Evolutionary conservation across 2,888 invertebrate species (phyloP), one percentile per base, ranked within the genome.

Genomic region (Octodonta nipae): DNA sequence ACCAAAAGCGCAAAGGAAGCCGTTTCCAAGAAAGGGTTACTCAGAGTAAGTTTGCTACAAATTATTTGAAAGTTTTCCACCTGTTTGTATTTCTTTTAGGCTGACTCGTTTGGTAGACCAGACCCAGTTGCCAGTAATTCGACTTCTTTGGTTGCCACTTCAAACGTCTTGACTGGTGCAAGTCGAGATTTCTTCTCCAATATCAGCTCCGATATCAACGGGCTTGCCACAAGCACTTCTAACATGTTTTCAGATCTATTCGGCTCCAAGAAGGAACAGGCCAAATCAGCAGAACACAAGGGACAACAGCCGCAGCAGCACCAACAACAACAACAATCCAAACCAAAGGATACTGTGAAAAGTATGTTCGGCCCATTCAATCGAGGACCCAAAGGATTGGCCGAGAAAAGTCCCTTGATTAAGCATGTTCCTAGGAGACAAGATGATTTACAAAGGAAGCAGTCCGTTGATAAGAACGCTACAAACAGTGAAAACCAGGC

Each of bases 181-280:
- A 75, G 81, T 30, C 68, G 84, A 32, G 81, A 85, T 64, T 84
- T 92, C 67, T 80, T 93, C 64, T 79, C 88, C 38, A 80, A 87
- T 52, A 83, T 95, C 55, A 87, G 88, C 53, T 87, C 79, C 15
- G 93, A 95, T 58, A 70, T 95, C 33, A 91, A 89, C 56, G 89
- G 89, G 5, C 73, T 91, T 29, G 91, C 93, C 12, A 83, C 88
- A 1, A 88, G 92, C 42, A 92, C 91, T 1, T 78, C 86, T 10
- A 89, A 79, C 58, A 91, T 93, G 76, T 86, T 95, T 56, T 88
- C 88, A 33, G 93, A 89, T 58, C 73, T 95, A 49, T 92, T 95
- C 60, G 88, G 92, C 58, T 68, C 67, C 22, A 77, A 75, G 60
- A 76, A 58, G 41, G 54, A 51, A 34, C 46, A 55, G 39, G 44